phyloP scores from a whole-genome alignment of 2,113 vertebrate genomes.

The Aphelocoma coerulescens region DNA sequence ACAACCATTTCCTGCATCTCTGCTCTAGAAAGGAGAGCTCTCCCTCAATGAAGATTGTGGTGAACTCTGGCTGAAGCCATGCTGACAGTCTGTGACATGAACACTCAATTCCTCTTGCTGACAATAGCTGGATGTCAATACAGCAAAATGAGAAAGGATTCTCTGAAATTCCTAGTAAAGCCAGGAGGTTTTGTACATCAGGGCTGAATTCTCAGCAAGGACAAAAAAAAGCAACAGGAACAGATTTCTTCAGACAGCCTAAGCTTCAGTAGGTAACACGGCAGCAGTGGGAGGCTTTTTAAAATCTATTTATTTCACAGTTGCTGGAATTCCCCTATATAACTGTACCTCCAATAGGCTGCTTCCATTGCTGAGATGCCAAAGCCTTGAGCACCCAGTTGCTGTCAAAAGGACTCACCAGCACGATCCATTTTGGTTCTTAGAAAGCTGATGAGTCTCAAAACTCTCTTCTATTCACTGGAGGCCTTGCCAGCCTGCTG shows the following conservation, averaged over 20 bases:
- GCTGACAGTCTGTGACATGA: neutral
- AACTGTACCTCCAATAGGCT: neutral
- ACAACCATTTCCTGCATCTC: neutral
- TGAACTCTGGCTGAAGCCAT: neutral
- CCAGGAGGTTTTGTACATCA: neutral
- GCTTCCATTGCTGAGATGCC: neutral
- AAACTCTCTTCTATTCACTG: neutral
- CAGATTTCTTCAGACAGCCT: neutral
- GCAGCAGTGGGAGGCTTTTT: neutral
- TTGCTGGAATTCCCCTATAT: neutral
- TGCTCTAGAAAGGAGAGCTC: neutral
- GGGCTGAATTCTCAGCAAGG: neutral
- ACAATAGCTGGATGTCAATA: neutral
- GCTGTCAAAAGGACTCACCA: neutral
- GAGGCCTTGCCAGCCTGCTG: neutral
- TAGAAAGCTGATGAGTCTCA: neutral
- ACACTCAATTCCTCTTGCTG: neutral
- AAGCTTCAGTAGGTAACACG: neutral
- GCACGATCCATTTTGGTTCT: neutral
- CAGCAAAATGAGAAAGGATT: neutral
- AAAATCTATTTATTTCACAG: neutral
- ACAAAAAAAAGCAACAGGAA: neutral
- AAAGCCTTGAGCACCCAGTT: neutral
- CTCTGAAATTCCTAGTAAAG: neutral
- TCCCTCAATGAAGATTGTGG: neutral